Conservation (phyloP, 2,113 vertebrate species). For the Mormyrus iriodes region DNA sequence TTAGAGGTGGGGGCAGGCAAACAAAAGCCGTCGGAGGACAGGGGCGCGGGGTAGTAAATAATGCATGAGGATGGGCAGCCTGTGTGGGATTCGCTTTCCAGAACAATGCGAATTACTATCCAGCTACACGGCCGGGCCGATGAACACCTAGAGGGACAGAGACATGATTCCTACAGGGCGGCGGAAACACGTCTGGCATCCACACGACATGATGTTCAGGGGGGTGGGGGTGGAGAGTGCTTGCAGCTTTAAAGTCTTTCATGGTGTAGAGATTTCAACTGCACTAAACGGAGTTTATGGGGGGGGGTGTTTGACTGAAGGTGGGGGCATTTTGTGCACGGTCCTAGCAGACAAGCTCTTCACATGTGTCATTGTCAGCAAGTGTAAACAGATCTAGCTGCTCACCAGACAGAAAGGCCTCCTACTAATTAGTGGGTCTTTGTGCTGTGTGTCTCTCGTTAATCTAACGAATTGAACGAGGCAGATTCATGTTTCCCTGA, state of each 20-base stretch:
- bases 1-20: conserved; percentile 24
- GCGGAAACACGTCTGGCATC: neutral
- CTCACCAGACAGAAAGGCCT: neutral
- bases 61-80: conserved; percentile 22
- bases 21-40: conserved; percentile 12
- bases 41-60: conserved; percentile 17
- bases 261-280: neutral
- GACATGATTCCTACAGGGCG: neutral
- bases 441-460: neutral
- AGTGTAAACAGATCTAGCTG: neutral
- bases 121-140: conserved; percentile 23
- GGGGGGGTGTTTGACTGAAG: neutral
- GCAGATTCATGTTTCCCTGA: neutral
- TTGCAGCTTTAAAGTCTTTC: neutral
- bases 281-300: neutral
- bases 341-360: neutral
- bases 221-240: neutral
- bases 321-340: neutral
- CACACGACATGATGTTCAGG: neutral
- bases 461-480: neutral
- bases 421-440: neutral
- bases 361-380: neutral
- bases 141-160: neutral
- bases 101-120: conserved; percentile 12
- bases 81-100: conserved; percentile 20